Evolutionary conservation across 2,888 invertebrate species (phyloP).

Genomic region (Napeogenes inachia): DNA sequence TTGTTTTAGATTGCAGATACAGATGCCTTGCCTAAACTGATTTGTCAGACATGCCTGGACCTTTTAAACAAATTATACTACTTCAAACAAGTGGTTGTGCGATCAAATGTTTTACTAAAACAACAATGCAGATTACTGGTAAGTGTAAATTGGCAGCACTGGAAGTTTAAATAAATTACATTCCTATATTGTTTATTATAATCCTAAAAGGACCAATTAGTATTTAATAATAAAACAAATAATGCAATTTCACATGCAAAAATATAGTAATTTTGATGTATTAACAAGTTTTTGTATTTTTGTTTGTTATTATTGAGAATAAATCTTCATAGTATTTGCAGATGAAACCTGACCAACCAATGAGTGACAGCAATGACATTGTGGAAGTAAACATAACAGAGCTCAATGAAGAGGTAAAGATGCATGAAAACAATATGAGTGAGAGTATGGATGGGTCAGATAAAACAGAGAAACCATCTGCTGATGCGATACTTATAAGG

Average conservation of each 20-base stretch:
- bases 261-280: not conserved
- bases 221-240: not conserved
- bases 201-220: not conserved
- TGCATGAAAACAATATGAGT: conserved; percentile 31
- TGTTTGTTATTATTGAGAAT: conserved; percentile 9
- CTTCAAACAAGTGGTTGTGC: conserved; percentile 66
- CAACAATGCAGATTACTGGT: conserved; percentile 50
- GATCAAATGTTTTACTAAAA: conserved; percentile 62
- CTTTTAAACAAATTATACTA: conserved; percentile 62
- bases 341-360: conserved; percentile 40
- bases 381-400: conserved; percentile 42
- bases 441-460: conserved; percentile 34
- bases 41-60: conserved; percentile 67
- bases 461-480: conserved; percentile 27
- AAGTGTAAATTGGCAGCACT: conserved; percentile 1
- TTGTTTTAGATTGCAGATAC: conserved; percentile 54
- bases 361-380: conserved; percentile 38
- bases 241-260: not conserved
- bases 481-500: conserved; percentile 33
- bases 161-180: not conserved
- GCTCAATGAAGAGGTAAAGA: conserved; percentile 37
- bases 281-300: not conserved
- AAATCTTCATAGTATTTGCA: conserved; percentile 25
- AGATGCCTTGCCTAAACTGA: conserved; percentile 59
- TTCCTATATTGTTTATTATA: no score